Evolutionary conservation across 2,888 invertebrate genomes (phyloP), one percentile per base, ranked within the genome.

Genomic region (Lycaena phlaeas): DNA sequence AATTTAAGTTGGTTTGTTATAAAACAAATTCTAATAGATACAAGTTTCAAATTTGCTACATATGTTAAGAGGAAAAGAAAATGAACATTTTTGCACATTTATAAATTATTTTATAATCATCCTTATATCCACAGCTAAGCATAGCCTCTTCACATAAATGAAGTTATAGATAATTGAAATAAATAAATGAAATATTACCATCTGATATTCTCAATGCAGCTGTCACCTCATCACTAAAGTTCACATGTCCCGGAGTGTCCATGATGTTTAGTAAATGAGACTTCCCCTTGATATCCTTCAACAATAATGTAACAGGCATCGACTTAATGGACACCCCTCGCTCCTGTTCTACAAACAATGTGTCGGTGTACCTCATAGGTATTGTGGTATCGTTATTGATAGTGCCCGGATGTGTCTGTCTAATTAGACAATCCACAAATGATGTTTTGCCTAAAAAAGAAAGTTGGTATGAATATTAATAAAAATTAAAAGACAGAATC

Each of bases 161-260:
- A n/a, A n/a, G n/a, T n/a, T n/a, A n/a, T n/a, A n/a, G n/a, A 28
- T 18, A 18, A 18, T 18, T 4, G 22, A 14, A 36, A 7, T n/a
- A 6, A 29, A 29, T 12, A 40, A 14, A 37, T 11, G 22, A n/a
- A 15, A 30, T 4, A n/a, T 61, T 55, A 84, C 89, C 89, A 65
- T 92, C 92, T 36, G 90, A 90, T 51, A 98, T 86, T 46, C 99
- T 89, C 85, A 97, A 93, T 0, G 98, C 96, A 2, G 99, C 98
- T 0, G 98, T 97, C 2, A 95, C 97, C 82, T 99, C 99, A 79
- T 99, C 99, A 18, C 98, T 98, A 71, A 98, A 99, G 71, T 99
- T 99, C 0, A 99, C 98, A 84, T 99, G 99, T 1, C 98, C 94
- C 0, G 94, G 99, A 0, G 98, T 97, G 64, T 99, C 99, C 77